A percentile compares a stretch with the other conserved stretches of the same genome.
Evolutionary conservation across 2,113 vertebrate species (phyloP).

Genomic region (Lophura nycthemera): DNA sequence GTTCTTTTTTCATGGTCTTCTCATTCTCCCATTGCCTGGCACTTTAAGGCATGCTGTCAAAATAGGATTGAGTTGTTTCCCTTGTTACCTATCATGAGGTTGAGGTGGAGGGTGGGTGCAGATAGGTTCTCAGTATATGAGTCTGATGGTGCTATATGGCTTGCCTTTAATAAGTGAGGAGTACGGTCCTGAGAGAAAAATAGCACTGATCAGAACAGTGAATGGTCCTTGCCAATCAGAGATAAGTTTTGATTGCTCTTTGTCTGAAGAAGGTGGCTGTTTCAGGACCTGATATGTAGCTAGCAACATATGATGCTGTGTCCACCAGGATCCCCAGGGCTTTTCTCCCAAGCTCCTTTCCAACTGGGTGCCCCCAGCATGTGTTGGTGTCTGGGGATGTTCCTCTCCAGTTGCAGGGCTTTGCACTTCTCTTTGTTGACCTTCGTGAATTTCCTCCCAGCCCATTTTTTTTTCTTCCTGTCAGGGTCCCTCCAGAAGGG

Average conservation of each 20-base stretch:
- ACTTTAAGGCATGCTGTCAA: background rate
- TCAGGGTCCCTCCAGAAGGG: background rate
- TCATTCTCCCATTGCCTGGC: background rate
- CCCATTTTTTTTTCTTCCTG: background rate
- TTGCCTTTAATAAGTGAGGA: background rate
- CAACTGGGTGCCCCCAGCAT: background rate
- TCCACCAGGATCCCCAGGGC: background rate
- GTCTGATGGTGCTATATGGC: background rate
- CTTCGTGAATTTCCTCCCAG: background rate
- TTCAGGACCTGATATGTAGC: background rate
- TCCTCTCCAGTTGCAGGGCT: background rate
- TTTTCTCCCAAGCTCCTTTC: background rate
- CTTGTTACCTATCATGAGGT: background rate
- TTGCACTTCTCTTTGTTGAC: background rate
- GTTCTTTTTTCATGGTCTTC: accelerated
- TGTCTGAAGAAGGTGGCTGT: background rate
- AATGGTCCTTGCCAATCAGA: background rate
- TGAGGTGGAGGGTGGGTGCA: background rate
- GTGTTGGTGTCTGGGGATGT: background rate
- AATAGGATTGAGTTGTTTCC: background rate
- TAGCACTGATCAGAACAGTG: background rate
- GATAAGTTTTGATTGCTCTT: background rate
- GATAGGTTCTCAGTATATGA: accelerated
- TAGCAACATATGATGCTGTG: background rate
- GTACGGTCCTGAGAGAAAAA: background rate